phyloP scores from a whole-genome alignment of 2,113 vertebrate species.

The Gadus chalcogrammus region DNA sequence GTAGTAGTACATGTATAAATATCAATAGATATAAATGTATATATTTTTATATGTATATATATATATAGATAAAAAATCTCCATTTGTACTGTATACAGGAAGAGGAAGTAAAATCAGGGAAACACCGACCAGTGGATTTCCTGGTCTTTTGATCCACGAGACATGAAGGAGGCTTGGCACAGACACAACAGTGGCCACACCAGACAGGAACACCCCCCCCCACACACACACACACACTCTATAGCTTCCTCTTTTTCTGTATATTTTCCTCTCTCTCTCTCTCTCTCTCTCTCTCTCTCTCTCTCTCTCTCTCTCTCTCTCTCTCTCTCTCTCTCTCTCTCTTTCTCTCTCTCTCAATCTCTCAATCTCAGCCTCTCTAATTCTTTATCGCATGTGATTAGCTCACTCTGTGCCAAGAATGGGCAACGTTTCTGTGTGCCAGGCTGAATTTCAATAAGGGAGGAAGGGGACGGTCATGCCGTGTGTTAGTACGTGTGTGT shows the following conservation, averaged over 20 bases:
- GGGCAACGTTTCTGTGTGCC: slow-evolving; percentile 73
- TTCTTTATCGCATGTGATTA: slow-evolving; percentile 33
- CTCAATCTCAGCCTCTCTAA: slow-evolving; percentile 24
- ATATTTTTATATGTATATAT: no score
- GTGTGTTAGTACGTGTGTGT: slow-evolving; percentile 37
- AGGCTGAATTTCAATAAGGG: slow-evolving; percentile 77
- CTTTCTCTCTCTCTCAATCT: slow-evolving; percentile 24
- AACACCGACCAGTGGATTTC: slow-evolving; percentile 58
- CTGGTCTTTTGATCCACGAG: slow-evolving; percentile 51
- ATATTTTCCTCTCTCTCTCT: no score
- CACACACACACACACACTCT: no score
- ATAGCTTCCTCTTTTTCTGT: no score
- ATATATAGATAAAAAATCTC: no score
- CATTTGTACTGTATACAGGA: slow-evolving; percentile 34
- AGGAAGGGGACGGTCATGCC: slow-evolving; percentile 59
- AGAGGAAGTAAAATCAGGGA: slow-evolving; percentile 55
- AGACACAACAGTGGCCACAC: slow-evolving; percentile 57
- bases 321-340: slow-evolving; percentile 18
- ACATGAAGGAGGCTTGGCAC: slow-evolving; percentile 65
- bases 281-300: no score
- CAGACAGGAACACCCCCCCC: slow-evolving; percentile 58
- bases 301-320: no score
- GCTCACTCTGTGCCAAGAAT: slow-evolving; percentile 68
- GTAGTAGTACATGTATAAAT: no score
- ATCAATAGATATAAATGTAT: no score